phyloP scores from a whole-genome alignment of 2,888 invertebrate species.

The Melikaiella ostensackeni region DNA sequence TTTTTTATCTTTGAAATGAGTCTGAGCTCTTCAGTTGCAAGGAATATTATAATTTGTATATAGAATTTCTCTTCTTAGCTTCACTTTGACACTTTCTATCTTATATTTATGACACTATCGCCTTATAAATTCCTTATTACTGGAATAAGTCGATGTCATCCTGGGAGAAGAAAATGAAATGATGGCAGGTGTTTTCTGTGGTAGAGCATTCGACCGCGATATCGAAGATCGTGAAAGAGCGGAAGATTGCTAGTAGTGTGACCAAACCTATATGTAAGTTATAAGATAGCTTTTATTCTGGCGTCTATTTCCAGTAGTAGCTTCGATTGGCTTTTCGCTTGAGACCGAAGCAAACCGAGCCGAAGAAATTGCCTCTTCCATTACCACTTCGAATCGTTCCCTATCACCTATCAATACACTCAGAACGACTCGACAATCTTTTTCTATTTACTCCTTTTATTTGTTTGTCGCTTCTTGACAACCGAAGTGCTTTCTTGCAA shows the following conservation, averaged over 20 bases:
- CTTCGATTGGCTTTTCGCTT: constrained; percentile 55
- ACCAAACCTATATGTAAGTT: constrained; percentile 35
- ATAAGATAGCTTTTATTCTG: constrained; percentile 52
- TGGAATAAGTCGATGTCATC: not conserved
- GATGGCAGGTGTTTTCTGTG: constrained; percentile 22
- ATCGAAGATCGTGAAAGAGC: constrained; percentile 12
- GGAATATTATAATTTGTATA: too few relatives aligned
- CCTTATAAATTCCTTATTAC: not conserved
- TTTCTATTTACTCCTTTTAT: constrained; percentile 29
- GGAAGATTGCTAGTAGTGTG: constrained; percentile 27
- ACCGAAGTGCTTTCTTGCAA: constrained; percentile 23
- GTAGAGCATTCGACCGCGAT: not conserved
- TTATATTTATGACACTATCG: not conserved
- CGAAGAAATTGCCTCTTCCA: constrained; percentile 40
- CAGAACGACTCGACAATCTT: constrained; percentile 33
- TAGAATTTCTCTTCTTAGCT: too few relatives aligned
- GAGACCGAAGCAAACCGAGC: constrained; percentile 38
- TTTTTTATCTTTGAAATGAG: too few relatives aligned
- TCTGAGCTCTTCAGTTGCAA: too few relatives aligned
- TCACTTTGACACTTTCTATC: not conserved
- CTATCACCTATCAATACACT: constrained; percentile 41
- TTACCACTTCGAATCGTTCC: constrained; percentile 36
- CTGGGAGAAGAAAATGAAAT: not conserved
- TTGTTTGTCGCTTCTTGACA: constrained; percentile 35
- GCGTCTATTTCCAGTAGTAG: constrained; percentile 53